These are phyloP conservation scores for Cydia amplana DNA, from an alignment of 1,140 invertebrate species.

Conservation along the genomic window DNA sequence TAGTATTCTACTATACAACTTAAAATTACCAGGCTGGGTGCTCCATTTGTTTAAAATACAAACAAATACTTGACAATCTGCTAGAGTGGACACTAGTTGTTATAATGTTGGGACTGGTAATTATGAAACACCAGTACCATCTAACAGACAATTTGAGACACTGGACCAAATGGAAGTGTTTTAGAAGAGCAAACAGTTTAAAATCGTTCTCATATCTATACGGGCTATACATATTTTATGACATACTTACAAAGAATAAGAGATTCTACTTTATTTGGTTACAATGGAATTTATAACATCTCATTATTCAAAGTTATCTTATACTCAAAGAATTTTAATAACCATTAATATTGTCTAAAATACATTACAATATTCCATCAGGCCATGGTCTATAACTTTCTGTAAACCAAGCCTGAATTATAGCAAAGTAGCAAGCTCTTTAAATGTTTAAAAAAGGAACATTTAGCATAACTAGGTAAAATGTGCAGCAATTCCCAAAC, in stretches of 20 bases:
- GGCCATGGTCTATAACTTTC: not conserved
- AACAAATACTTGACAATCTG: too few species aligned
- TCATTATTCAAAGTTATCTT: not conserved
- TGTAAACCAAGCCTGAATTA: not conserved
- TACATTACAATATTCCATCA: not conserved
- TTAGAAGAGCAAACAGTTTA: not conserved
- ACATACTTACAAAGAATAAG: not conserved
- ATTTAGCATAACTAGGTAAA: not conserved
- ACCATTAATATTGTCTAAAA: too few species aligned
- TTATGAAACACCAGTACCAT: too few species aligned
- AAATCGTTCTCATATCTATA: not conserved
- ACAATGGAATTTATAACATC: not conserved
- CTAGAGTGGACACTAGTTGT: too few species aligned
- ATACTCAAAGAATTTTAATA: not conserved
- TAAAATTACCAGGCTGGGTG: not conserved
- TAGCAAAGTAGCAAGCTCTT: not conserved
- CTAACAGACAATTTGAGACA: not conserved
- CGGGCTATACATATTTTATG: not conserved
- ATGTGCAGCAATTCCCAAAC: too few species aligned
- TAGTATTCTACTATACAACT: not conserved
- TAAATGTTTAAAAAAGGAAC: not conserved
- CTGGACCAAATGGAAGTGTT: not conserved
- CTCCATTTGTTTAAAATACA: too few species aligned
- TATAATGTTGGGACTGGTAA: too few species aligned
- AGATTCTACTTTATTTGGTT: constrained; percentile 20